phyloP scores from a whole-genome alignment of 2,797 vertebrate species.

The Cottoperca gobio region DNA sequence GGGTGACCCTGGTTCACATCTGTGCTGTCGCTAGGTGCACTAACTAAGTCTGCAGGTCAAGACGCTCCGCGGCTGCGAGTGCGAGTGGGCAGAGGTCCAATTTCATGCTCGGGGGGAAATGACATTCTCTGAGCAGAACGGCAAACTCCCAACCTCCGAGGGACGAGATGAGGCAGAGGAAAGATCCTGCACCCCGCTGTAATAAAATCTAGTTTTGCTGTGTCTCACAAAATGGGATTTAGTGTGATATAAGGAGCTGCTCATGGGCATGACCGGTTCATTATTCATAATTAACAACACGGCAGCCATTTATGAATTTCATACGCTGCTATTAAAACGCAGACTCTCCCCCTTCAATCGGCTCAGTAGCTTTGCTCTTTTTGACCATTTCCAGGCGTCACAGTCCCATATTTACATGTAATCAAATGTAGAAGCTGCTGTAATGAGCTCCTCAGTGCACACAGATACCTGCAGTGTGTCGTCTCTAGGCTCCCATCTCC shows the following conservation, averaged over 20 bases:
- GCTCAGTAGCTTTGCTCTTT: constrained; percentile 31
- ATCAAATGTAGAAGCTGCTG: constrained; percentile 50
- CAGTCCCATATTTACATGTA: constrained; percentile 47
- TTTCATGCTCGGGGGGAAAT: constrained; percentile 58
- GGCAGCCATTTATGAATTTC: constrained; percentile 33
- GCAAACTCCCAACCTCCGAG: constrained; percentile 11
- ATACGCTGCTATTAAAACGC: constrained; percentile 27
- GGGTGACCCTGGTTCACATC: constrained; percentile 11
- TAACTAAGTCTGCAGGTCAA: constrained; percentile 40
- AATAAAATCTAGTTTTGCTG: constrained; percentile 39
- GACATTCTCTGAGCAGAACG: constrained; percentile 53
- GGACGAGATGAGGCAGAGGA: constrained; percentile 25
- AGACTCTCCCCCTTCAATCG: constrained; percentile 23
- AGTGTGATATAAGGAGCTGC: constrained; percentile 37
- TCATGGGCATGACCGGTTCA: constrained; percentile 19
- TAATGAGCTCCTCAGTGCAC: constrained; percentile 41
- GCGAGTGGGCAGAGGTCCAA: constrained; percentile 30
- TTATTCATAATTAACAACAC: constrained; percentile 64
- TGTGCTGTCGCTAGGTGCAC: not conserved
- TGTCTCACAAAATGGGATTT: constrained; percentile 36
- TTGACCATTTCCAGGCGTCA: constrained; percentile 21
- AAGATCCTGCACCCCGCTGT: constrained; percentile 10
- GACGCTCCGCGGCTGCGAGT: not conserved
- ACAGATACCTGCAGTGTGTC: constrained; percentile 26
- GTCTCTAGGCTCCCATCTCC: constrained; percentile 49